Conservation (phyloP, 2,797 vertebrate genomes). For the Molossus molossus region DNA sequence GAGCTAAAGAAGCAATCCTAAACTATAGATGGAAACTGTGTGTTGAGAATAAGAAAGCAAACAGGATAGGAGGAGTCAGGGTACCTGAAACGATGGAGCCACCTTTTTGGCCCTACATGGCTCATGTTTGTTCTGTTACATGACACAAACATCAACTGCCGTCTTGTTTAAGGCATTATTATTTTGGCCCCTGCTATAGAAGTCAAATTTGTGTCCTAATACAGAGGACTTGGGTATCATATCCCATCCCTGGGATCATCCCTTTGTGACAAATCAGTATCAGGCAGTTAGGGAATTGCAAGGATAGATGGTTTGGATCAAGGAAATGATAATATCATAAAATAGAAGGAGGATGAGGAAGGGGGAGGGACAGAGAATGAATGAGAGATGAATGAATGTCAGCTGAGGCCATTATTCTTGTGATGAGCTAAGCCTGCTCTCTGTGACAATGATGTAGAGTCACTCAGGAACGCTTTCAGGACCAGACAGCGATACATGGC, state of each 20-base stretch:
- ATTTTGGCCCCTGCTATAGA: constrained; percentile 65
- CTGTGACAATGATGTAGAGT: background rate
- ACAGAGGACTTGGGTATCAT: background rate
- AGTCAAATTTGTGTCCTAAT: background rate
- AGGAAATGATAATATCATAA: constrained; percentile 42
- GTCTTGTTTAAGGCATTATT: background rate
- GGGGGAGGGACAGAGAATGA: background rate
- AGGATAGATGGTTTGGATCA: background rate
- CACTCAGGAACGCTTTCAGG: background rate
- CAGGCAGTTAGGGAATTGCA: constrained; percentile 14
- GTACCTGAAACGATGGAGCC: background rate
- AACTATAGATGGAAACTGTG: background rate
- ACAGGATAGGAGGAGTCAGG: background rate
- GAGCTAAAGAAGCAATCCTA: background rate
- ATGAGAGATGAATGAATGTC: constrained; percentile 1
- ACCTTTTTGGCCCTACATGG: background rate
- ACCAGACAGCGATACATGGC: background rate
- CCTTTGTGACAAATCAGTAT: background rate
- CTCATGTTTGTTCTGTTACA: background rate
- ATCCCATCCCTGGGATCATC: background rate
- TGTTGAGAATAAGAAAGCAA: constrained; percentile 19
- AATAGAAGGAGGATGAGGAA: constrained; percentile 8
- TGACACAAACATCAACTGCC: background rate
- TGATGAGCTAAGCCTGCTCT: background rate
- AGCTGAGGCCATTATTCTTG: background rate